Evolutionary conservation across 2,797 vertebrate genomes (phyloP), one percentile per base, ranked within the genome.

Genomic region (Microctenopoma steveboyesi): DNA sequence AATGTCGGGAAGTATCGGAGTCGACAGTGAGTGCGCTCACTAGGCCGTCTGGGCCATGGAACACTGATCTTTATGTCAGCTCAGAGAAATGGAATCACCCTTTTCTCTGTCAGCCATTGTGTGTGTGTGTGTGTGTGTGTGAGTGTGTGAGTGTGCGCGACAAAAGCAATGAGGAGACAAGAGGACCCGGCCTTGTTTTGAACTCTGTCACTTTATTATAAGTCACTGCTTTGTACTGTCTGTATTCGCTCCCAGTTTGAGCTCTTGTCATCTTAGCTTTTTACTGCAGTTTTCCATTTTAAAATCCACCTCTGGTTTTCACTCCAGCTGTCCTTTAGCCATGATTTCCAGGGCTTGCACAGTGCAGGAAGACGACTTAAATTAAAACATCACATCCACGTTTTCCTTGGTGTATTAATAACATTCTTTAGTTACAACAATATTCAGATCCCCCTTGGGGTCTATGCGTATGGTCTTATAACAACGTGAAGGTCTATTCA

Each of bases 31-130:
- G 76, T 50, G 49, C 9, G 55, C 84, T 87, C 78, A 64, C 83
- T 69, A 53, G 83, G 75, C 80, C 66, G 76, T 73, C 84, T 58
- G 74, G 81, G 86, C 83, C 69, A 70, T 48, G 63, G 63, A 88
- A 83, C 83, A 72, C 86, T 91, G 89, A 91, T 91, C 86, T 93
- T 91, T 88, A 85, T 87, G 88, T 89, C 88, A 88, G 69, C 78
- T 88, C 70, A 62, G 53, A 88, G 83, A 78, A 84, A 87, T 79
- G 65, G 66, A 89, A 80, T 90, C 82, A 75, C 75, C 82, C 82
- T 89, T 85, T 88, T 80, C 55, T 81, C 80, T 86, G 82, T 76
- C 84, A 87, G 61, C 72, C 49, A 22, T 65, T 56, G 53, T 48
- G 47, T 35, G 54, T 35, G 64, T 22, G 68, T 56, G 53, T 48